phyloP scores from a whole-genome alignment of 2,113 vertebrate genomes.

The Pycnonotus jocosus region DNA sequence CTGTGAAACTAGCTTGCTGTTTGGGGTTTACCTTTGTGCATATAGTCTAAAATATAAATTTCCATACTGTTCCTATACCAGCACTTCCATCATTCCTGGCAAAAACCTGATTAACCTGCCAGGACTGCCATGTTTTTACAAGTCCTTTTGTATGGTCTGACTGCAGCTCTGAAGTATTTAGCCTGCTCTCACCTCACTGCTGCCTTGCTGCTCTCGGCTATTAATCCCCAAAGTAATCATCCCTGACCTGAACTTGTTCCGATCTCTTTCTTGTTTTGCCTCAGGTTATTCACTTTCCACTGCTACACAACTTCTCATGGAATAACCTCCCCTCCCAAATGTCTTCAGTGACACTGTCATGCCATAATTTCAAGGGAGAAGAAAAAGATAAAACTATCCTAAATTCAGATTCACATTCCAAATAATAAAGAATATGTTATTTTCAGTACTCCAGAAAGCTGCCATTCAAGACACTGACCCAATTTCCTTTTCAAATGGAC shows the following conservation, averaged over 20 bases:
- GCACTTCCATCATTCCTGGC: neutral
- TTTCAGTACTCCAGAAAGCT: neutral
- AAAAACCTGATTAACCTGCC: neutral
- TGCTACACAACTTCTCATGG: neutral
- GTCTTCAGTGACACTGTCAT: neutral
- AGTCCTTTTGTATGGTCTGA: neutral
- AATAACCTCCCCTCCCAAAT: neutral
- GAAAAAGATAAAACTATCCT: neutral
- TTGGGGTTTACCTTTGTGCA: neutral
- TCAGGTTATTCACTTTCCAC: constrained; percentile 33
- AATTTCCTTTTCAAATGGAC: neutral
- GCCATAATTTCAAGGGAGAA: neutral
- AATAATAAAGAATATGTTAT: neutral
- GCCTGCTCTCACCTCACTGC: neutral
- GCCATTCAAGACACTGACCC: neutral
- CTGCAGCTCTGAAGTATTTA: neutral
- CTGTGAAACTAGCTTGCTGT: neutral
- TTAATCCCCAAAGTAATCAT: constrained; percentile 28
- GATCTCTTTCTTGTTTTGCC: constrained; percentile 4
- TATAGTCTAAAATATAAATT: neutral
- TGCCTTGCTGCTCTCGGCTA: neutral
- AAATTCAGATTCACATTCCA: neutral
- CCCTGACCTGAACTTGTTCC: constrained; percentile 8
- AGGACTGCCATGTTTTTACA: constrained; percentile 8
- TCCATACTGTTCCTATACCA: neutral